A percentile compares a stretch with the other conserved stretches of the same genome.
phyloP scores from a whole-genome alignment of 2,113 vertebrate genomes.

The Cacatua alba region DNA sequence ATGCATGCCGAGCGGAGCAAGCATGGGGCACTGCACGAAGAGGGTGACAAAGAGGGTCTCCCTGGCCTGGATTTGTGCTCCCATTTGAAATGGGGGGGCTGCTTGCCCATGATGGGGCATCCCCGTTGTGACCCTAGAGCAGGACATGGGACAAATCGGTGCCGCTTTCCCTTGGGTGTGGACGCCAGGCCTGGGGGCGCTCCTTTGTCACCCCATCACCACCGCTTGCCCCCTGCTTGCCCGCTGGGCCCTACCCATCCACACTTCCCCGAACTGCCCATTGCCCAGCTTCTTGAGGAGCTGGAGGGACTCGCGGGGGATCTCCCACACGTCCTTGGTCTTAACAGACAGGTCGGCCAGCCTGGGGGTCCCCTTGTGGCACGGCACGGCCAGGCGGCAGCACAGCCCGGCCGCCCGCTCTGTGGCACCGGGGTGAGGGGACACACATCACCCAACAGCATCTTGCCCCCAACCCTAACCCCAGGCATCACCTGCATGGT shows the following conservation, averaged over 20 bases:
- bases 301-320: slow-evolving; percentile 90
- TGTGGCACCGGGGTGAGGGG: slow-evolving; percentile 21
- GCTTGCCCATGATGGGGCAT: not conserved
- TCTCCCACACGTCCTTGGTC: slow-evolving; percentile 95
- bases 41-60: not conserved
- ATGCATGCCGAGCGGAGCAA: slow-evolving; percentile 25
- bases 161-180: fast-evolving
- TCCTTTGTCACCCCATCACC: not conserved
- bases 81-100: not conserved
- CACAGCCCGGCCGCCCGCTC: slow-evolving; percentile 89
- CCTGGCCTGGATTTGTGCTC: not conserved
- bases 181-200: not conserved
- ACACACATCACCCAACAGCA: not conserved
- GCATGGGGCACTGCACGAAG: not conserved
- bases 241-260: slow-evolving; percentile 84
- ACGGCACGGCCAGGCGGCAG: slow-evolving; percentile 88
- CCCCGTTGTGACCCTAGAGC: not conserved
- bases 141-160: not conserved
- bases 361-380: slow-evolving; percentile 88
- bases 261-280: slow-evolving; percentile 94
- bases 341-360: slow-evolving; percentile 93
- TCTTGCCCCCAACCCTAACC: not conserved
- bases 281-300: slow-evolving; percentile 92
- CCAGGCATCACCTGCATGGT: fast-evolving
- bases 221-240: not conserved